A percentile compares a stretch with the other conserved stretches of the same genome.
These are phyloP conservation scores for Brachionus manjavacas DNA, from an alignment of 1,140 invertebrate genomes.

Conservation along the genomic window DNA sequence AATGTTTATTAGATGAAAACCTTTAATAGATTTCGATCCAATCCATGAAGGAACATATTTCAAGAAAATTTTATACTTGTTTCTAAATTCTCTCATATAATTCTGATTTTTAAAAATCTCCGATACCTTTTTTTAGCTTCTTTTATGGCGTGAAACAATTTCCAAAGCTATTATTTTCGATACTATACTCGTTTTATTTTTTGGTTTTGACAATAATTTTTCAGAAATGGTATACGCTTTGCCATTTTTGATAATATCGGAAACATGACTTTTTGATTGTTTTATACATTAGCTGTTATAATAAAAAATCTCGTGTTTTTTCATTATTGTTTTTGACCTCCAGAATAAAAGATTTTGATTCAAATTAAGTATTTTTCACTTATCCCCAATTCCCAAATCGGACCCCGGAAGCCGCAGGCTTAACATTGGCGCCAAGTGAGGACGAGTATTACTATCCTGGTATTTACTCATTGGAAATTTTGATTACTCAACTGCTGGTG, in stretches of 20 bases:
- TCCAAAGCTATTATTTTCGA: not conserved
- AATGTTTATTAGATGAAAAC: not conserved
- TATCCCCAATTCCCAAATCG: not conserved
- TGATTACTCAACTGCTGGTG: not conserved
- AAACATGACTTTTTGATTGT: not conserved
- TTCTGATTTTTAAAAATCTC: not conserved
- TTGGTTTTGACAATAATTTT: not conserved
- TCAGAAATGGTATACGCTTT: not conserved
- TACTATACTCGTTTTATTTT: not conserved
- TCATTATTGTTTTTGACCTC: not conserved
- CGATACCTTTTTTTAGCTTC: not conserved
- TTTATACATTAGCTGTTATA: not conserved
- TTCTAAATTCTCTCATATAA: constrained; percentile 12
- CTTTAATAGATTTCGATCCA: constrained; percentile 11
- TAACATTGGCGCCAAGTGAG: not conserved
- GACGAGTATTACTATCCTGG: no score
- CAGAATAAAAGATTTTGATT: not conserved
- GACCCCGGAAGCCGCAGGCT: not conserved
- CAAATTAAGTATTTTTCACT: not conserved
- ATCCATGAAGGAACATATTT: not conserved
- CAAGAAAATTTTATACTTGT: not conserved
- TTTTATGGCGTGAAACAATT: not conserved
- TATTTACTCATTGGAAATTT: not conserved
- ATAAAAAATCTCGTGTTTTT: not conserved
- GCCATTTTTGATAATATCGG: not conserved